phyloP scores from a whole-genome alignment of 2,797 vertebrate species.

The Sebastes variabilis region DNA sequence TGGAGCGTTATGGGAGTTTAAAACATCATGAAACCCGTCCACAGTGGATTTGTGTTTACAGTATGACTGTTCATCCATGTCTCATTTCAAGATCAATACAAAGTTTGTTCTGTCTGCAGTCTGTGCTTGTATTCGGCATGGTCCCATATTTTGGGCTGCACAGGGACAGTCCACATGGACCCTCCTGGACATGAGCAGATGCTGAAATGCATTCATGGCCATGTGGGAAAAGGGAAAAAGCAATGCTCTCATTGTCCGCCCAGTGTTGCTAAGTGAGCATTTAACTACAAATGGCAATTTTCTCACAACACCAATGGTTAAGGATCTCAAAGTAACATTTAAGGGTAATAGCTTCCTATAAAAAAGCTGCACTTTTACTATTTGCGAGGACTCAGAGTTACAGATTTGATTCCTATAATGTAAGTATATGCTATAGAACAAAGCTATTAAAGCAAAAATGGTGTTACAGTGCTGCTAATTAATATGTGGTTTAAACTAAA shows the following conservation, averaged over 20 bases:
- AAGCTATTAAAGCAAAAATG: neutral
- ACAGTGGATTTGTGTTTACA: neutral
- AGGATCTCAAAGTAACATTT: neutral
- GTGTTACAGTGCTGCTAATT: neutral
- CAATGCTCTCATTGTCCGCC: neutral
- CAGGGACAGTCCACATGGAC: neutral
- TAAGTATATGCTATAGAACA: neutral
- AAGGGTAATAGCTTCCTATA: neutral
- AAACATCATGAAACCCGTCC: neutral
- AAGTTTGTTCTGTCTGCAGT: neutral
- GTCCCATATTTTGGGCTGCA: neutral
- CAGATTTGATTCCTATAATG: neutral
- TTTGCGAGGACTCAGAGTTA: neutral
- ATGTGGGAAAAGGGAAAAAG: neutral
- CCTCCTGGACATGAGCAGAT: neutral
- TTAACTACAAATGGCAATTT: neutral
- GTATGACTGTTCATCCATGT: neutral
- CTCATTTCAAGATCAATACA: neutral
- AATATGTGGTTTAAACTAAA: neutral
- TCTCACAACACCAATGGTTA: neutral
- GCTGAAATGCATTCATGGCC: neutral
- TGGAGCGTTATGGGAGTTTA: neutral
- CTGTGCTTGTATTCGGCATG: neutral
- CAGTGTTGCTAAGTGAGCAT: neutral
- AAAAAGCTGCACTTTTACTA: neutral